These are phyloP conservation scores for Esox lucius DNA, from an alignment of 2,797 vertebrate species.

Conservation along the genomic window DNA sequence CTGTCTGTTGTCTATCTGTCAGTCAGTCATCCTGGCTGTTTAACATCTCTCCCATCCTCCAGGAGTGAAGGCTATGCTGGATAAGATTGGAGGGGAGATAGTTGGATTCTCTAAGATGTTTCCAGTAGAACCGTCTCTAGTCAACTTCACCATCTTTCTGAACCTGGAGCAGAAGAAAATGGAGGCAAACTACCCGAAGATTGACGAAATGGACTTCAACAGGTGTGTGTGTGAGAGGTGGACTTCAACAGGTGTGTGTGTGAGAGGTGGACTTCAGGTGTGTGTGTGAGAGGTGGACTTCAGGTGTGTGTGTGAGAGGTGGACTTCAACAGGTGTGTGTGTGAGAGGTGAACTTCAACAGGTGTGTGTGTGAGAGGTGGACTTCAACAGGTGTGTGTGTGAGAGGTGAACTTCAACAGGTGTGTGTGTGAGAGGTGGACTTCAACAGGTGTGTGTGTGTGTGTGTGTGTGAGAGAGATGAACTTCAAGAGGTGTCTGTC, in stretches of 20 bases:
- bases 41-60: background rate
- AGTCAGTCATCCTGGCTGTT: background rate
- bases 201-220: slow-evolving; percentile 91
- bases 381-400: background rate
- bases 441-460: background rate
- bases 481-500: no score
- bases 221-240: slow-evolving; percentile 70
- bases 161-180: slow-evolving; percentile 76
- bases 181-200: slow-evolving; percentile 75
- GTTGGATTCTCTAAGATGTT: slow-evolving; percentile 73
- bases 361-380: background rate
- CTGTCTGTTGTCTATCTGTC: no score
- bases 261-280: background rate
- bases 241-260: no score
- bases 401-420: background rate
- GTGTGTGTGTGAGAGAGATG: no score
- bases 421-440: background rate
- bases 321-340: background rate
- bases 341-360: no score
- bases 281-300: background rate
- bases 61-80: slow-evolving; percentile 86
- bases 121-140: slow-evolving; percentile 78
- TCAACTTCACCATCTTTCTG: slow-evolving; percentile 78
- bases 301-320: background rate
- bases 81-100: slow-evolving; percentile 82